These are phyloP conservation scores for Mohoua ochrocephala DNA, from an alignment of 2,113 vertebrate species.

Conservation along the genomic window DNA sequence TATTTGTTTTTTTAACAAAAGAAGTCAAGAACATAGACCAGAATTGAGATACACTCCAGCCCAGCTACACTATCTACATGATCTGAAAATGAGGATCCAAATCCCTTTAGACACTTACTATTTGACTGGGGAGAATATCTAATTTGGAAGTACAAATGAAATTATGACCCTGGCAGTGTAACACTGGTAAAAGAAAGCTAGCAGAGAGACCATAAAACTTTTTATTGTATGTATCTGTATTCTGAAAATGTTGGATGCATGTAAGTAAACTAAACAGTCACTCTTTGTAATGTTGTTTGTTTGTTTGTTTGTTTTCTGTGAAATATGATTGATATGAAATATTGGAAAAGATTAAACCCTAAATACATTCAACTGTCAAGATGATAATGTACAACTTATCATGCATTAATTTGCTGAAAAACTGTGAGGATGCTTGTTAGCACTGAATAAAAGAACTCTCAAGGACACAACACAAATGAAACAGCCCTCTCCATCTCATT, in stretches of 20 bases:
- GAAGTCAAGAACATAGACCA: background rate
- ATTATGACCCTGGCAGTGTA: background rate
- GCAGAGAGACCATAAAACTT: background rate
- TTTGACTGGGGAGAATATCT: background rate
- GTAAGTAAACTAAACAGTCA: background rate
- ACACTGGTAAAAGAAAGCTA: background rate
- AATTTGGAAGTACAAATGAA: background rate
- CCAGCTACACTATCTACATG: background rate
- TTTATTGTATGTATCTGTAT: background rate
- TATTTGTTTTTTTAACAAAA: background rate
- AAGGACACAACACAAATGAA: background rate
- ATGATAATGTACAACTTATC: background rate
- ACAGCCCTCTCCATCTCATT: background rate
- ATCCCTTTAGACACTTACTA: background rate
- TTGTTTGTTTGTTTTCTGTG: background rate
- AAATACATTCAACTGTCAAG: background rate
- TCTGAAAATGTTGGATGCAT: background rate
- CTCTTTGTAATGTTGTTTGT: background rate
- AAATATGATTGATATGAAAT: background rate
- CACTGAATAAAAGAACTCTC: background rate
- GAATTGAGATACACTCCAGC: background rate
- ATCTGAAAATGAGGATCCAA: background rate
- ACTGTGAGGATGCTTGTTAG: background rate
- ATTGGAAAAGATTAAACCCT: background rate
- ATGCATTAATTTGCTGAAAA: background rate